Evolutionary conservation across 2,888 invertebrate genomes (phyloP).

Genomic region (Clistopyga incitator): DNA sequence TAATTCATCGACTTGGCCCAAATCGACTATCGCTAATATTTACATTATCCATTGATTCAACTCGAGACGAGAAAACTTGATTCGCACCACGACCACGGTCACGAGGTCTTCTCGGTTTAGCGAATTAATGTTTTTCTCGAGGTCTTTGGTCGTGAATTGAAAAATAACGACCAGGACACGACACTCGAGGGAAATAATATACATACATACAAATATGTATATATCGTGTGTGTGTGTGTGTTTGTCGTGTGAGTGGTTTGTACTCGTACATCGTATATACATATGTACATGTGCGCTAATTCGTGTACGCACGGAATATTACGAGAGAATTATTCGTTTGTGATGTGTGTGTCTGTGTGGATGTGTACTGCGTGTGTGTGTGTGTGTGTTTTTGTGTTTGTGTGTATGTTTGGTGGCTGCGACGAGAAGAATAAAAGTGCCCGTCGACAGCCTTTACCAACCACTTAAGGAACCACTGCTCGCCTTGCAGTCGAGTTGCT

Average conservation of each 20-base stretch:
- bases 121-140: conserved; percentile 49
- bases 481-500: conserved; percentile 96
- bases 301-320: conserved; percentile 9
- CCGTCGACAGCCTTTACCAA: conserved; percentile 78
- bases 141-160: conserved; percentile 46
- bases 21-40: conserved; percentile 13
- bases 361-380: conserved; percentile 20
- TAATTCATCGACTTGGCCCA: conserved; percentile 14
- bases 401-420: conserved; percentile 57
- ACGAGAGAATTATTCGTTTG: conserved; percentile 54
- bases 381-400: conserved; percentile 21
- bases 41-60: conserved; percentile 10
- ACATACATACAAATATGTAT: conserved; percentile 53
- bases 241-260: conserved; percentile 66
- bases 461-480: conserved; percentile 85
- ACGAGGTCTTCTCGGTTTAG: conserved; percentile 37
- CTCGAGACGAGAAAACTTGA: not conserved
- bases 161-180: conserved; percentile 55
- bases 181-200: conserved; percentile 46
- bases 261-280: conserved; percentile 65
- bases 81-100: not conserved
- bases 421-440: conserved; percentile 60
- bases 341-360: conserved; percentile 49
- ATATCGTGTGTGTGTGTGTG: conserved; percentile 61
- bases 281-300: conserved; percentile 66